Conservation (phyloP, 2,888 invertebrate species). For the Catocala fraxini region DNA sequence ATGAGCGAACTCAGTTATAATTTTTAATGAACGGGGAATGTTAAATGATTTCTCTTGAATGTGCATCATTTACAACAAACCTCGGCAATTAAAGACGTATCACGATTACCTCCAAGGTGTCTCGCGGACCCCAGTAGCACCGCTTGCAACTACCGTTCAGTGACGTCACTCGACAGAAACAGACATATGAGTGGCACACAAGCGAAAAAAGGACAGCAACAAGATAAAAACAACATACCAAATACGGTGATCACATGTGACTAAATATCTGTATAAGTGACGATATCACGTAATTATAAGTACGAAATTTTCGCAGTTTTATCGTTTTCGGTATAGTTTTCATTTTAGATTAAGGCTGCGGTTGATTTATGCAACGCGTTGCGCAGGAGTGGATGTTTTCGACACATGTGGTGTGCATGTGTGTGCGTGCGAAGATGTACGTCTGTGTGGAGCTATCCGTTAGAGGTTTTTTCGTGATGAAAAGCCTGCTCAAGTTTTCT, state of each 20-base stretch:
- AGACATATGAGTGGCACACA: slow-evolving; percentile 27
- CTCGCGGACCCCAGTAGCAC: slow-evolving; percentile 53
- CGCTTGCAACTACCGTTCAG: slow-evolving; percentile 69
- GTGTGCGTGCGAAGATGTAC: slow-evolving; percentile 54
- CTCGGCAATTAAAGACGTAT: slow-evolving; percentile 30
- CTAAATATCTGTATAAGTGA: slow-evolving; percentile 77
- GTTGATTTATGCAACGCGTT: slow-evolving; percentile 37
- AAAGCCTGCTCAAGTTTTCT: slow-evolving; percentile 42
- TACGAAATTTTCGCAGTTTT: slow-evolving; percentile 63
- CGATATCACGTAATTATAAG: slow-evolving; percentile 60
- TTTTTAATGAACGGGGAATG: slow-evolving; percentile 18
- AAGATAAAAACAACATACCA: slow-evolving; percentile 81
- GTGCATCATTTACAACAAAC: slow-evolving; percentile 28
- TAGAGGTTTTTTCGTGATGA: slow-evolving; percentile 50
- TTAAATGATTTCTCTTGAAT: slow-evolving; percentile 16
- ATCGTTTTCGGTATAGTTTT: slow-evolving; percentile 64
- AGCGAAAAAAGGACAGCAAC: slow-evolving; percentile 56
- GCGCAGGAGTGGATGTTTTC: slow-evolving; percentile 64
- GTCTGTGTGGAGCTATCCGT: slow-evolving; percentile 42
- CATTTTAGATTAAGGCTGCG: slow-evolving; percentile 44
- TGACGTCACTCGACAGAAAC: slow-evolving; percentile 77
- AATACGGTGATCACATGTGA: slow-evolving; percentile 84
- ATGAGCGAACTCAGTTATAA: slow-evolving; percentile 1
- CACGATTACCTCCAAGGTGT: slow-evolving; percentile 44
- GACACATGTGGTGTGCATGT: slow-evolving; percentile 66